These are phyloP conservation scores for Aphelenchoides fujianensis DNA, from an alignment of 1,140 invertebrate species.

Conservation along the genomic window DNA sequence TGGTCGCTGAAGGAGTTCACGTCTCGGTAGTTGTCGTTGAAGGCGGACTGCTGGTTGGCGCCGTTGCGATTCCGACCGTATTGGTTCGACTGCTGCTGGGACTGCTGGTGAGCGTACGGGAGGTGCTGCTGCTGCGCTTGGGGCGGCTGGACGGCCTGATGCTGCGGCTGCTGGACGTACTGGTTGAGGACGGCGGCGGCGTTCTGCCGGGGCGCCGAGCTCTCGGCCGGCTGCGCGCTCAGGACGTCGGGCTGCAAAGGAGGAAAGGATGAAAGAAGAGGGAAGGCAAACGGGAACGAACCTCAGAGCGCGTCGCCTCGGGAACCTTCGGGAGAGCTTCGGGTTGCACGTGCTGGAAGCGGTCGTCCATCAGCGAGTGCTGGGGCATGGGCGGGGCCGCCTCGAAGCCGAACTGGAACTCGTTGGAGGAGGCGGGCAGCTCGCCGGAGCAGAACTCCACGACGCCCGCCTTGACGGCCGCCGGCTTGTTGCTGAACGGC, in stretches of 20 bases:
- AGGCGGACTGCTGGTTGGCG: neutral
- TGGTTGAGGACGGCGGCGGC: neutral
- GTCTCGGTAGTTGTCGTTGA: neutral
- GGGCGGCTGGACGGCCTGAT: neutral
- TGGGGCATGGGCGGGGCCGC: neutral
- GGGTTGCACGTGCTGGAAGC: slow-evolving; percentile 3
- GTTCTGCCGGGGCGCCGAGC: neutral
- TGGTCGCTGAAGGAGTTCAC: neutral
- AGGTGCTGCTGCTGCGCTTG: neutral
- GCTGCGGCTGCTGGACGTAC: neutral
- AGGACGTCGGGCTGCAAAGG: neutral
- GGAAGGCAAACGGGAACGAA: too few relatives aligned
- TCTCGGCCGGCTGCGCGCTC: neutral
- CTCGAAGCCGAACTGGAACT: slow-evolving; percentile 4
- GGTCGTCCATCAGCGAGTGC: neutral
- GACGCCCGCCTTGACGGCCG: neutral
- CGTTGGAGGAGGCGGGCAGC: neutral
- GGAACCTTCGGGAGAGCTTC: neutral
- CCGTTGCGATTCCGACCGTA: slow-evolving; percentile 7
- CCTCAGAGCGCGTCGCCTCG: neutral
- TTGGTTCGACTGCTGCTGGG: neutral
- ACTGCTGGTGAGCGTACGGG: neutral
- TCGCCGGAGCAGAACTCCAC: neutral
- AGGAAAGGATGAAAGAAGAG: neutral
- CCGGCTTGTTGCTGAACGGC: neutral